Base-by-base conservation (phyloP, 1,140 invertebrate genomes). In the Heterodera schachtii region DNA sequence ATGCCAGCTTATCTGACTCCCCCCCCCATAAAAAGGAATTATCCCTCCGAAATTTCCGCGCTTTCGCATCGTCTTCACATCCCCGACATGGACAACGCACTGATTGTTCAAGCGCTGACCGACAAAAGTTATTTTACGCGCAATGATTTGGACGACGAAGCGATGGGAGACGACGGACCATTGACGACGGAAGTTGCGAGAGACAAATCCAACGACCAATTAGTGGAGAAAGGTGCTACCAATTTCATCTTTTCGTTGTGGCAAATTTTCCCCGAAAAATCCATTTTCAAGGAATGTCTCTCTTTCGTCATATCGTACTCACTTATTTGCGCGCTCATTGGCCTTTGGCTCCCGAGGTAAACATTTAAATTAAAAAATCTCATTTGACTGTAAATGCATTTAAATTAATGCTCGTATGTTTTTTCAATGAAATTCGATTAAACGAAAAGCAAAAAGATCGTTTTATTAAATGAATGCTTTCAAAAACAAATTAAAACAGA, bases 301-400 rank as follows among this genome's bases (percentile, higher is more conserved):
- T 78, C 5, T 60, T 83, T 11, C 64, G 79, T 19, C 69, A 67
- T 43, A 73, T 83, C 31, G 7, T 78, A 1, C 82, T 76, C 57
- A 43, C 74, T 13, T 84, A 79, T 79, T 46, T 85, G 21, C 78
- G 85, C n/a, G 67, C 52, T 16, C 85, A 84, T 69, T 86, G 75
- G 83, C 85, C 84, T 9, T 44, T 80, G 7, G 85, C 84, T n/a
- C 84, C 84, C 4, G 85, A 87, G 64, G 77, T 78, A 1, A 8
- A 31, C 31, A 64, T 16, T n/a, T n/a, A n/a, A n/a, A n/a, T n/a
- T n/a, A n/a, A n/a, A n/a, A n/a, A n/a, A n/a, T n/a, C n/a, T n/a
- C n/a, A n/a, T n/a, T n/a, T n/a, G n/a, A n/a, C n/a, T n/a, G n/a
- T n/a, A n/a, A n/a, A n/a, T n/a, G n/a, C n/a, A n/a, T n/a, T n/a